Evolutionary conservation across 1,140 invertebrate genomes (phyloP).

Genomic region (Xylocopa sonorina): DNA sequence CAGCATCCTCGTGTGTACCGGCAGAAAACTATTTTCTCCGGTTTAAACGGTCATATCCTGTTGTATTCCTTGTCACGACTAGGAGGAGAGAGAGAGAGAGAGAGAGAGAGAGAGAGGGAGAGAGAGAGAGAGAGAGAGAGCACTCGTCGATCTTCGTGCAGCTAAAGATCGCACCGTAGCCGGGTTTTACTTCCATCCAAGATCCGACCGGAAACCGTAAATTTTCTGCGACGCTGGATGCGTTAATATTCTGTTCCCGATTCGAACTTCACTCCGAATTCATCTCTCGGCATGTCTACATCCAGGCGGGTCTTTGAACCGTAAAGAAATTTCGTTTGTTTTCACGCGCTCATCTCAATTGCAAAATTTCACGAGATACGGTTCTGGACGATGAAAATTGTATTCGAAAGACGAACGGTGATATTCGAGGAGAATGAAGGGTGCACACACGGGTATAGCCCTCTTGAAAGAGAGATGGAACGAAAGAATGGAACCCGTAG

Average conservation of each 20-base stretch:
- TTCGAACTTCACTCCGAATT: neutral
- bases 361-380: neutral
- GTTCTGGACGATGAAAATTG: neutral
- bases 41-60: neutral
- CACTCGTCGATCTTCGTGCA: neutral
- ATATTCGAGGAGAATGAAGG: neutral
- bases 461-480: neutral
- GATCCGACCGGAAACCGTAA: constrained; percentile 18
- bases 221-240: neutral
- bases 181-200: neutral
- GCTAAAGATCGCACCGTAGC: neutral
- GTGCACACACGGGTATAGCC: neutral
- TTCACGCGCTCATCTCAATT: neutral
- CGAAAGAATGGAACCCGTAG: neutral
- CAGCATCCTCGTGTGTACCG: neutral
- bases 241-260: neutral
- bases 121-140: neutral
- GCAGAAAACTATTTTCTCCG: neutral
- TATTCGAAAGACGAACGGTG: neutral
- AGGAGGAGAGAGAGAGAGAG: neutral
- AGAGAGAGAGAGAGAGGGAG: too few species aligned
- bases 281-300: neutral
- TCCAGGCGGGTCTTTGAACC: neutral
- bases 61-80: too few species aligned
- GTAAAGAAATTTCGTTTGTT: neutral